These are phyloP conservation scores for Ctenicera cuprea DNA, from an alignment of 2,888 invertebrate species.

Conservation along the genomic window DNA sequence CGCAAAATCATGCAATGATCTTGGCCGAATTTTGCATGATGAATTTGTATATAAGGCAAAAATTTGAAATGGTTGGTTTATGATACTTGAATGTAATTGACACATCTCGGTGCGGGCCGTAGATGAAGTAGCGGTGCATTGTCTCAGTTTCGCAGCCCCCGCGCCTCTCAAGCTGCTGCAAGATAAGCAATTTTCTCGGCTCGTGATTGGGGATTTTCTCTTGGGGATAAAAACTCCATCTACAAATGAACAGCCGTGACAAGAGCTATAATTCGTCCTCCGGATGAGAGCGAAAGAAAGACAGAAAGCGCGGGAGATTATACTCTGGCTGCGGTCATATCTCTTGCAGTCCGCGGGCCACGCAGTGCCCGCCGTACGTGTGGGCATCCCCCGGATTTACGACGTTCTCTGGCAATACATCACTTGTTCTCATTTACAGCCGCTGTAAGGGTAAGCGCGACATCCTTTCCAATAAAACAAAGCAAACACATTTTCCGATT, in stretches of 20 bases:
- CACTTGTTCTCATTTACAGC: constrained; percentile 66
- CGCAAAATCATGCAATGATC: no score
- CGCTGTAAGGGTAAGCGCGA: constrained; percentile 64
- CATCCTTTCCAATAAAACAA: constrained; percentile 66
- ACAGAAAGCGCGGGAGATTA: constrained; percentile 65
- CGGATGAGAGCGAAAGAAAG: constrained; percentile 71
- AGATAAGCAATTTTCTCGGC: constrained; percentile 81
- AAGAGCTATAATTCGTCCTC: constrained; percentile 81
- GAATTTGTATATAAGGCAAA: no score
- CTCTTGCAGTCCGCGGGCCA: constrained; percentile 59
- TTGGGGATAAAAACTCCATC: constrained; percentile 81
- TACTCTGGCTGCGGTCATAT: constrained; percentile 63
- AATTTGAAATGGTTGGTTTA: neutral
- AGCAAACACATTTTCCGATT: constrained; percentile 55
- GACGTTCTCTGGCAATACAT: constrained; percentile 63
- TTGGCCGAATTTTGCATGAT: no score
- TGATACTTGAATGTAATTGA: constrained; percentile 63
- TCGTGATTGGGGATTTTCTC: constrained; percentile 81
- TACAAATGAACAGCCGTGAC: constrained; percentile 84
- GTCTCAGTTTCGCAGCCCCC: constrained; percentile 60
- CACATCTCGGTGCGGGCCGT: constrained; percentile 62
- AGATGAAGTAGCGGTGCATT: constrained; percentile 62
- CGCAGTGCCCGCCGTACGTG: constrained; percentile 53
- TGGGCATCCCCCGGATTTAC: constrained; percentile 62
- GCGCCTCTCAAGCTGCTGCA: constrained; percentile 66